Evolutionary conservation across 2,888 invertebrate species (phyloP).

Genomic region (Amphipyra tragopoginis): DNA sequence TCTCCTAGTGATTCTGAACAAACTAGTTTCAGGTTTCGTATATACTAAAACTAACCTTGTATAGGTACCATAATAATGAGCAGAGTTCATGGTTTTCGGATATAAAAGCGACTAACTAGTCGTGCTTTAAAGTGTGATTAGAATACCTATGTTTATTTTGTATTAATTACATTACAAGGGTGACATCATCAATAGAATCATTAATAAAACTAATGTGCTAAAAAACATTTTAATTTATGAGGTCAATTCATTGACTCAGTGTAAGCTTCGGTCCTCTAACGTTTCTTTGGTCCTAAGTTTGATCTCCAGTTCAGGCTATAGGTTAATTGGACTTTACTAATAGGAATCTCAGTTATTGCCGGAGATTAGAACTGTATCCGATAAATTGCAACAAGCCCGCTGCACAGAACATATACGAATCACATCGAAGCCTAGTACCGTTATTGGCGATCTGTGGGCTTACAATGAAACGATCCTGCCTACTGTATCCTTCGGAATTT

Average conservation of each 20-base stretch:
- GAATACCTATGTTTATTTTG: no score
- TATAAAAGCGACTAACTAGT: no score
- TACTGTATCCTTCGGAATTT: slow-evolving; percentile 14
- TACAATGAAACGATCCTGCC: slow-evolving; percentile 32
- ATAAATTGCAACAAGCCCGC: slow-evolving; percentile 52
- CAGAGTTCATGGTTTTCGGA: no score
- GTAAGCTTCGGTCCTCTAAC: slow-evolving; percentile 12
- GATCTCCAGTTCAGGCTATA: slow-evolving; percentile 48
- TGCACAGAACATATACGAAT: slow-evolving; percentile 29
- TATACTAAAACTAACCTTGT: no score
- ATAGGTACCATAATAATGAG: no score
- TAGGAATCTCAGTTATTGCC: slow-evolving; percentile 54
- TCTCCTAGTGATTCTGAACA: no score
- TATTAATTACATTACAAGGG: no score
- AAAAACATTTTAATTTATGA: not conserved
- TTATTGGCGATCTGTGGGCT: slow-evolving; percentile 36
- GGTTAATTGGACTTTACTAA: slow-evolving; percentile 55
- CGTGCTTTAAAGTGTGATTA: no score
- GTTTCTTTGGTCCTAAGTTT: slow-evolving; percentile 25
- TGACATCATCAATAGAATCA: no score
- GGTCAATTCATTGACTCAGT: slow-evolving; percentile 12
- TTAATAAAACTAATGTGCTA: no score
- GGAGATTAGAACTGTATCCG: slow-evolving; percentile 44
- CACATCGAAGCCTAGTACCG: slow-evolving; percentile 28
- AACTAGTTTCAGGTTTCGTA: no score